Conservation (phyloP, 2,888 invertebrate genomes). For the Stictocephala bisonia region DNA sequence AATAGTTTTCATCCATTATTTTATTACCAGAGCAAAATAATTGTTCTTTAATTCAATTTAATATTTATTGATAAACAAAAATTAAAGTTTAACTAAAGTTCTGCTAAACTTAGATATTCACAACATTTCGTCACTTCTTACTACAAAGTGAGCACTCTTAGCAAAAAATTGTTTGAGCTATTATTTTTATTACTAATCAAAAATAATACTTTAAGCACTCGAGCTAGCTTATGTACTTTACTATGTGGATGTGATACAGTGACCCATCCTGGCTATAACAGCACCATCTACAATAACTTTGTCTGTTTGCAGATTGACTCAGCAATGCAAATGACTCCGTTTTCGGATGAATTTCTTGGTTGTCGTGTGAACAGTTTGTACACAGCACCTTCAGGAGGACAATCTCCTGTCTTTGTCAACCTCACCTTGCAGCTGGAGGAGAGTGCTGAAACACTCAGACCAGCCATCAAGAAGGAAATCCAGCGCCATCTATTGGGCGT, state of each 20-base stretch:
- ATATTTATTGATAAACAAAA: too few species aligned
- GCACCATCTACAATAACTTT: conserved; percentile 29
- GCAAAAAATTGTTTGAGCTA: too few species aligned
- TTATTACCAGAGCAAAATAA: too few species aligned
- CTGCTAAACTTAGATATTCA: too few species aligned
- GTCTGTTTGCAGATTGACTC: conserved; percentile 80
- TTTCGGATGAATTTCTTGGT: conserved; percentile 87
- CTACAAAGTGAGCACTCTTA: too few species aligned
- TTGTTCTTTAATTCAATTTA: too few species aligned
- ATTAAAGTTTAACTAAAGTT: too few species aligned
- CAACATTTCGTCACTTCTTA: too few species aligned
- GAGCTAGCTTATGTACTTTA: too few species aligned
- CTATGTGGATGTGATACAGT: too few species aligned
- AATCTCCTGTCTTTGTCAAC: conserved; percentile 78
- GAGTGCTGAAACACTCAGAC: conserved; percentile 69
- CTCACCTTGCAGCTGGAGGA: conserved; percentile 85
- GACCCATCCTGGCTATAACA: conserved; percentile 5
- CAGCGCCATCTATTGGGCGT: conserved; percentile 87
- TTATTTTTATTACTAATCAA: background rate
- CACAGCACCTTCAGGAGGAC: conserved; percentile 71
- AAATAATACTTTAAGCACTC: background rate
- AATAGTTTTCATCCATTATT: too few species aligned
- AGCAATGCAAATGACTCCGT: conserved; percentile 92
- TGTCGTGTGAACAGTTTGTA: conserved; percentile 84
- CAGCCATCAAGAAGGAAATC: conserved; percentile 68